Evolutionary conservation across 30 jellyfish, hydroid and myxozoan species (phyloP), one percentile per base, ranked within the genome.

Genomic region (Sanderia malayensis): DNA sequence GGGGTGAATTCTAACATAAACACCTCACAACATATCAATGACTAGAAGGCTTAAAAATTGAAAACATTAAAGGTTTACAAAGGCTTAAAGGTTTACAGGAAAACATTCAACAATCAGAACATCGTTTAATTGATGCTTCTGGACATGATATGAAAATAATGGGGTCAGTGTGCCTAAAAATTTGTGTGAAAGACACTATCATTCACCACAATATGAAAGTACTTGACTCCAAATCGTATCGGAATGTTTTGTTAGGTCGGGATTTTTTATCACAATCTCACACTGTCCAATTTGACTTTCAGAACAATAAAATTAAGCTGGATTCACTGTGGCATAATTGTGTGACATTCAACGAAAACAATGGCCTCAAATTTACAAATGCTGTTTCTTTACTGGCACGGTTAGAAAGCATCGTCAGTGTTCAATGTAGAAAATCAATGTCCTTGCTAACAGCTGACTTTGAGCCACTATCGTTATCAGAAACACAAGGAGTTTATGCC

Each of bases 371-470:
- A n/a, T n/a, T n/a, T n/a, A n/a, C n/a, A n/a, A n/a, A n/a, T n/a
- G n/a, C n/a, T n/a, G n/a, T n/a, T n/a, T n/a, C n/a, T n/a, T n/a
- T n/a, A n/a, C n/a, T n/a, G n/a, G n/a, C n/a, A 61, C 63, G 52
- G 6, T 37, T 13, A 4, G 52, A 37, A 37, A 37, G 13, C 52
- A 13, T 37, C 13, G 52, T 37, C 27, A 61, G 62, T 44, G 88
- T 76, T 34, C 24, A 61, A 62, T 76, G 88, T 80, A 76, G 61
- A 17, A 76, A 76, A n/a, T 74, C 86, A 58, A 4, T 58, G n/a
- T 37, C 80, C 0, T 44, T 76, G 71, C 46, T 76, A 33, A 60
- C 88, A 17, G 88, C 80, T 4, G 88, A 76, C 55, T 76, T 76
- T 57, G 81, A 76, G 24, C 87, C 87, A 20, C 37, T 13, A 7